These are phyloP conservation scores for Empidonax traillii DNA, from an alignment of 2,113 vertebrate genomes.

Conservation along the genomic window DNA sequence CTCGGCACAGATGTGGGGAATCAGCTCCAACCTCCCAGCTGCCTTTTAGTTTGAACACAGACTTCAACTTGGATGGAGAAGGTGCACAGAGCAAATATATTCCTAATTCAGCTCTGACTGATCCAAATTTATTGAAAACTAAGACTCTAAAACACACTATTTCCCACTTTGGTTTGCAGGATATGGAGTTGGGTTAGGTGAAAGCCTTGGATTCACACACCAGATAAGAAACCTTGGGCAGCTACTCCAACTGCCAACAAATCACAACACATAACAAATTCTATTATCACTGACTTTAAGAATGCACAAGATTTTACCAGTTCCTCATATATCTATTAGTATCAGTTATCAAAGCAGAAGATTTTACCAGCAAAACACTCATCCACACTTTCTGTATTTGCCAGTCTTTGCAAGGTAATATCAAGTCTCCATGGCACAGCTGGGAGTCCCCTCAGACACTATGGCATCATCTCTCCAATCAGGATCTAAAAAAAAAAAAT, in stretches of 20 bases:
- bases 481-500: not conserved
- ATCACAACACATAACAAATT: not conserved
- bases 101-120: not conserved
- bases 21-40: not conserved
- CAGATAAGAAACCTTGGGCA: not conserved
- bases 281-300: not conserved
- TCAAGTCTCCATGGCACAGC: not conserved
- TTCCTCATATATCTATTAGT: not conserved
- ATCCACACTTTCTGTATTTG: not conserved
- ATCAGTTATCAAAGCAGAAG: slow-evolving; percentile 25
- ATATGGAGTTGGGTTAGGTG: not conserved
- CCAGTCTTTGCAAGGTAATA: not conserved
- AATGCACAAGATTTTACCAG: slow-evolving; percentile 23
- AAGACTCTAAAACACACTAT: not conserved
- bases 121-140: not conserved
- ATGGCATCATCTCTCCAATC: not conserved
- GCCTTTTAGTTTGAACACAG: not conserved
- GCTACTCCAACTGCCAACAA: not conserved
- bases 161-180: not conserved
- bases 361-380: not conserved
- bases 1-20: not conserved
- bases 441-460: not conserved
- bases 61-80: not conserved
- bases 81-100: not conserved
- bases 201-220: not conserved